Evolutionary conservation across 2,113 vertebrate genomes (phyloP).

Genomic region (Ramphastos sulfuratus): DNA sequence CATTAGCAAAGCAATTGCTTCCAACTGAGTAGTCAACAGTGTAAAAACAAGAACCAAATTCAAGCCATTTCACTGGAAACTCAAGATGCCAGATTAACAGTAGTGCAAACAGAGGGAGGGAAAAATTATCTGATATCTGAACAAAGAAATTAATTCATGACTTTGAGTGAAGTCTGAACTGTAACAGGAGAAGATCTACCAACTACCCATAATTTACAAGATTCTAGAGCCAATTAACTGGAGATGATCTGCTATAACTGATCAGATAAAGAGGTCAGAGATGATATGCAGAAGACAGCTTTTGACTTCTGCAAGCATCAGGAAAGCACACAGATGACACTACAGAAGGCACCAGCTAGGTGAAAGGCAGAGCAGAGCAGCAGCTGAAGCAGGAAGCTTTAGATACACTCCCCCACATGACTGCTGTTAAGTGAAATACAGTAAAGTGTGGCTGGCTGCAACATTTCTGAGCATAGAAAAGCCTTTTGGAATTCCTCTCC

Average conservation of each 20-base stretch:
- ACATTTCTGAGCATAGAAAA: not conserved
- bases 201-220: not conserved
- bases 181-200: not conserved
- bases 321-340: accelerated
- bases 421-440: not conserved
- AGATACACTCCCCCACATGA: accelerated
- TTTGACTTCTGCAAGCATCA: not conserved
- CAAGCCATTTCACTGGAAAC: not conserved
- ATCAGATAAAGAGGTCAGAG: not conserved
- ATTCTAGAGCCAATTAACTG: not conserved
- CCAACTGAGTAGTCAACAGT: not conserved
- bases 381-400: not conserved
- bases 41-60: not conserved
- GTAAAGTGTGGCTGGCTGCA: not conserved
- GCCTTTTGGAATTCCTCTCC: not conserved
- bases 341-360: not conserved
- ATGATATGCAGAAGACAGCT: not conserved
- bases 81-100: not conserved
- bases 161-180: not conserved
- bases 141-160: no score
- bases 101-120: not conserved
- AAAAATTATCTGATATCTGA: not conserved
- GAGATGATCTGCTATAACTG: not conserved
- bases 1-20: not conserved
- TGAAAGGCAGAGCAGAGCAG: not conserved